phyloP scores from a whole-genome alignment of 2,797 vertebrate genomes.

The Botia kubotai region DNA sequence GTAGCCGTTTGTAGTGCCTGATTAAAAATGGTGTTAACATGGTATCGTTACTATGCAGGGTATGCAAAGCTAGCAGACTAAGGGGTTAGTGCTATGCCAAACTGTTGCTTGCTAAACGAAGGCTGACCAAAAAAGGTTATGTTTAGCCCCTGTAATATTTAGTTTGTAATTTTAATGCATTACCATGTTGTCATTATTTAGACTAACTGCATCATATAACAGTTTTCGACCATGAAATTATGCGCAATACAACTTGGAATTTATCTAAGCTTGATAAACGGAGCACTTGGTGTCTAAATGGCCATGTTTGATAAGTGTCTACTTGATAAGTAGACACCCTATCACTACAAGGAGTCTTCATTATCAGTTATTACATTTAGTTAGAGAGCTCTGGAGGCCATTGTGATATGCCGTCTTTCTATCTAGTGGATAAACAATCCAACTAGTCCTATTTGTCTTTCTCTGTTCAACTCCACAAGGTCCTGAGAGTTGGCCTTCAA shows the following conservation, averaged over 20 bases:
- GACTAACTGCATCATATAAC: background rate
- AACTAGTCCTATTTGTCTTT: constrained; percentile 18
- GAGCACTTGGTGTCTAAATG: constrained; percentile 19
- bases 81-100: background rate
- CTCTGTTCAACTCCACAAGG: constrained; percentile 14
- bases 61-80: background rate
- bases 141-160: background rate
- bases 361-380: constrained; percentile 32
- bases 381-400: constrained; percentile 30
- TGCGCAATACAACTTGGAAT: background rate
- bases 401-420: constrained; percentile 16
- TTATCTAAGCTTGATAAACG: constrained; percentile 16
- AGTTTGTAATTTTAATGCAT: background rate
- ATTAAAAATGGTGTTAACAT: background rate
- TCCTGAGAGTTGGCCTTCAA: constrained; percentile 14
- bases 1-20: background rate
- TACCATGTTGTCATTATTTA: background rate
- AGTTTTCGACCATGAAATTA: background rate
- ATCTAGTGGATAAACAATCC: constrained; percentile 32
- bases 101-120: background rate
- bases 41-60: background rate
- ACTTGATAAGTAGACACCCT: background rate
- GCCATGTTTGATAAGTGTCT: background rate
- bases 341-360: constrained; percentile 31
- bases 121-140: background rate